Evolutionary conservation across 2,888 invertebrate genomes (phyloP).

Genomic region (Patella depressa): DNA sequence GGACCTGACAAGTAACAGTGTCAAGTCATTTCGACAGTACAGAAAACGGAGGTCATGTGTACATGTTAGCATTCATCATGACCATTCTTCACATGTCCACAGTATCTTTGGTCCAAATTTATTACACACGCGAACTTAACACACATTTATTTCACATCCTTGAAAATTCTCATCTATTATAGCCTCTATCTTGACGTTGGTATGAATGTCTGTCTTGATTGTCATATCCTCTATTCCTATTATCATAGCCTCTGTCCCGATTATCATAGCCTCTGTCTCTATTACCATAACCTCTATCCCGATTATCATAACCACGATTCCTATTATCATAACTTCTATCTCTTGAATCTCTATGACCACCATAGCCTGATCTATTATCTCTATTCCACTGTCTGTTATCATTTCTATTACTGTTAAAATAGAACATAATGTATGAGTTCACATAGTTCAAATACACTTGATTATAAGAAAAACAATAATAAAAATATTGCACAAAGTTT

Average conservation of each 20-base stretch:
- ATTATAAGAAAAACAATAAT: too few relatives aligned
- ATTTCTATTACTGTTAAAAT: neutral
- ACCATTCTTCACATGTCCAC: too few relatives aligned
- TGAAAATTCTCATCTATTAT: slow-evolving; percentile 15
- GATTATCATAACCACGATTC: slow-evolving; percentile 17
- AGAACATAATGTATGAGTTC: too few relatives aligned
- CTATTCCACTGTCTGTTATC: slow-evolving; percentile 15
- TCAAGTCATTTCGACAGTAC: too few relatives aligned
- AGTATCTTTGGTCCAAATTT: too few relatives aligned
- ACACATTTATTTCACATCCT: slow-evolving; percentile 9
- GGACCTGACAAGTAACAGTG: too few relatives aligned
- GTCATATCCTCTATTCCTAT: slow-evolving; percentile 23
- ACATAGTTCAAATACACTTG: too few relatives aligned
- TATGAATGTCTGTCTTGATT: slow-evolving; percentile 19
- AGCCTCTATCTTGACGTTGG: slow-evolving; percentile 22
- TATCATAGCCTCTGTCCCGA: neutral
- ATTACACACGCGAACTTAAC: neutral
- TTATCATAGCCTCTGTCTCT: slow-evolving; percentile 21
- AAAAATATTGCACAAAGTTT: too few relatives aligned
- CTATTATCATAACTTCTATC: slow-evolving; percentile 21
- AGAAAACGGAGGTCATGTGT: too few relatives aligned
- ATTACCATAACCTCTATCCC: slow-evolving; percentile 24
- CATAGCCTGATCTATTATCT: slow-evolving; percentile 10
- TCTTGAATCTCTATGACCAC: slow-evolving; percentile 17
- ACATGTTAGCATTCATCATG: too few relatives aligned